Conservation (phyloP, 35 echinoderm and acorn worm genomes). For the Lytechinus pictus region DNA sequence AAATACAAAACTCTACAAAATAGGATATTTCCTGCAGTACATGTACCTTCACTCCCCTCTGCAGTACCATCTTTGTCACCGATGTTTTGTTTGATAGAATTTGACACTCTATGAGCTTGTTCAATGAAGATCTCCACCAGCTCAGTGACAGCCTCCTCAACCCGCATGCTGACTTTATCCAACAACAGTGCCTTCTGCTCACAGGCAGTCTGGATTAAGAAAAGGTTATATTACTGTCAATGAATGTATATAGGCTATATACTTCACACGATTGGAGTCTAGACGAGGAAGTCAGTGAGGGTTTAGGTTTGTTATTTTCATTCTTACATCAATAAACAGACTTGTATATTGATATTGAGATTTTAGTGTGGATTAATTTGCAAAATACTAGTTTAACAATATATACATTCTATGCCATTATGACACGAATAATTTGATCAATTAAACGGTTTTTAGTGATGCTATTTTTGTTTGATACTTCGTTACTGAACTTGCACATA, state of each 20-base stretch:
- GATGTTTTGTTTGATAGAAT: not conserved
- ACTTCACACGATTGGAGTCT: too few species aligned
- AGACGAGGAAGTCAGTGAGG: not conserved
- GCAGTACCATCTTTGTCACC: not conserved
- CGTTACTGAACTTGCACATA: too few species aligned
- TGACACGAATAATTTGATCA: too few species aligned
- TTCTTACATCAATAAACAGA: too few species aligned
- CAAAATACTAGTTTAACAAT: too few species aligned
- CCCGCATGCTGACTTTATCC: conserved; percentile 77
- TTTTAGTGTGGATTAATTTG: too few species aligned
- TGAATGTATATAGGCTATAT: too few species aligned
- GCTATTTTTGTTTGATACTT: too few species aligned
- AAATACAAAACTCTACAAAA: not conserved
- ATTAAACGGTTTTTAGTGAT: too few species aligned
- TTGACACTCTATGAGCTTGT: conserved; percentile 68
- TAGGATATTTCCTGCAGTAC: not conserved
- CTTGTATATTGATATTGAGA: too few species aligned
- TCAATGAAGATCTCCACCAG: conserved; percentile 85
- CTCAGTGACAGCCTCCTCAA: conserved; percentile 88
- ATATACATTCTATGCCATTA: too few species aligned
- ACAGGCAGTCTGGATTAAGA: conserved; percentile 66
- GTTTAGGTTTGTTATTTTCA: not conserved
- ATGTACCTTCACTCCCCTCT: conserved; percentile 30
- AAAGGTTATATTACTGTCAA: not conserved
- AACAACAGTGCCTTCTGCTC: conserved; percentile 66